Percentiles rank a stretch among this genome's conserved stretches.
These are phyloP conservation scores for Bovichtus variegatus DNA, from an alignment of 2,797 vertebrate genomes.

Conservation along the genomic window DNA sequence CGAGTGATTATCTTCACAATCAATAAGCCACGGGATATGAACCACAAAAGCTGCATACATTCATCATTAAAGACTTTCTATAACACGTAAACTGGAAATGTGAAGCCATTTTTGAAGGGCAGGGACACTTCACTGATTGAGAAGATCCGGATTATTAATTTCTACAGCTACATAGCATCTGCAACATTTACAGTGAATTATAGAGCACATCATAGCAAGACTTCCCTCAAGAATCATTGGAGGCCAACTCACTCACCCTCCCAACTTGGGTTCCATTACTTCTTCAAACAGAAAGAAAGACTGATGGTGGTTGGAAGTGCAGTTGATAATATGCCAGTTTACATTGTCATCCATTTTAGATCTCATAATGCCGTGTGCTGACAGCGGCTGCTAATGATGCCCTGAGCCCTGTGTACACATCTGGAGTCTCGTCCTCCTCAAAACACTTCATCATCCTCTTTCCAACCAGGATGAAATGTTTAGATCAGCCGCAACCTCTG, in stretches of 20 bases:
- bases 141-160: slow-evolving; percentile 13
- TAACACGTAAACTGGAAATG: neutral
- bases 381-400: slow-evolving; percentile 72
- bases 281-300: slow-evolving; percentile 79
- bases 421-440: slow-evolving; percentile 69
- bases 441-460: slow-evolving; percentile 72
- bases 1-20: slow-evolving; percentile 15
- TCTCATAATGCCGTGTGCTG: slow-evolving; percentile 68
- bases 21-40: slow-evolving; percentile 17
- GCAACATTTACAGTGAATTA: slow-evolving; percentile 35
- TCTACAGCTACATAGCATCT: slow-evolving; percentile 5
- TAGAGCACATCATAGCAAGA: slow-evolving; percentile 25
- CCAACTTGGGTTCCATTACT: slow-evolving; percentile 71
- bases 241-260: slow-evolving; percentile 51
- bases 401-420: slow-evolving; percentile 69
- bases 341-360: slow-evolving; percentile 75
- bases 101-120: slow-evolving; percentile 7
- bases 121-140: slow-evolving; percentile 5
- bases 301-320: slow-evolving; percentile 68
- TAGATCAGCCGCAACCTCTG: slow-evolving; percentile 61
- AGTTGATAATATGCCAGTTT: slow-evolving; percentile 76
- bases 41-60: slow-evolving; percentile 5
- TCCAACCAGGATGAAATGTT: slow-evolving; percentile 70
- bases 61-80: slow-evolving; percentile 7
- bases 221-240: slow-evolving; percentile 30